phyloP scores from a whole-genome alignment of 2,888 invertebrate species.

The Oscheius sp. region DNA sequence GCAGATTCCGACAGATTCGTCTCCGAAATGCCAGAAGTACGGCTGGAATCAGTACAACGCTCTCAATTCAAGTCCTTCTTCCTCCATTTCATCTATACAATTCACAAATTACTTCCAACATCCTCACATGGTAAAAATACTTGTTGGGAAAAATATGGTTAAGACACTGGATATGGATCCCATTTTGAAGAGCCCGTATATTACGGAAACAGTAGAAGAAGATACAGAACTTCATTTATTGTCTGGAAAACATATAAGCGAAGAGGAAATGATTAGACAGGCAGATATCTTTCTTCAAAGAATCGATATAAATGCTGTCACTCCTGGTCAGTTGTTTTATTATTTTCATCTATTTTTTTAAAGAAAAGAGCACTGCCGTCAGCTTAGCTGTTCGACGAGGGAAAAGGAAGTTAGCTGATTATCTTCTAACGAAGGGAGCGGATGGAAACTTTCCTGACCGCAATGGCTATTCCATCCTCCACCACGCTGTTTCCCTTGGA shows the following conservation, averaged over 20 bases:
- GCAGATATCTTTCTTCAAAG: not conserved
- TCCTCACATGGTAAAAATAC: too few species aligned
- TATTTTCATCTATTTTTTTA: not conserved
- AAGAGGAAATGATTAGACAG: not conserved
- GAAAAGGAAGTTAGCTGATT: not conserved
- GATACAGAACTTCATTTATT: not conserved
- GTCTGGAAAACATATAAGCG: not conserved
- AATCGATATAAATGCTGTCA: slow-evolving; percentile 8
- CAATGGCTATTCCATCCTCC: slow-evolving; percentile 9
- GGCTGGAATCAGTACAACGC: too few species aligned
- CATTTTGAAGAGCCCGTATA: too few species aligned
- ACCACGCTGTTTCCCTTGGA: slow-evolving; percentile 2
- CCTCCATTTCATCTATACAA: too few species aligned
- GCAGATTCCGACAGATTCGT: not conserved
- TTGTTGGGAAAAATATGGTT: too few species aligned
- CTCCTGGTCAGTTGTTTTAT: not conserved
- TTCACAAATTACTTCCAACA: too few species aligned
- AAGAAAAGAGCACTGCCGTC: not conserved
- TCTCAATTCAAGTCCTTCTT: too few species aligned
- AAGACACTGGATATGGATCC: too few species aligned
- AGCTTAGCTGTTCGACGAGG: not conserved
- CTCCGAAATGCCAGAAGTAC: too few species aligned
- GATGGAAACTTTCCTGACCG: not conserved
- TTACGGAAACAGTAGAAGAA: too few species aligned
- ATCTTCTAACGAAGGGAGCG: not conserved